Evolutionary conservation across 2,888 invertebrate genomes (phyloP).

Genomic region (Empis livida): DNA sequence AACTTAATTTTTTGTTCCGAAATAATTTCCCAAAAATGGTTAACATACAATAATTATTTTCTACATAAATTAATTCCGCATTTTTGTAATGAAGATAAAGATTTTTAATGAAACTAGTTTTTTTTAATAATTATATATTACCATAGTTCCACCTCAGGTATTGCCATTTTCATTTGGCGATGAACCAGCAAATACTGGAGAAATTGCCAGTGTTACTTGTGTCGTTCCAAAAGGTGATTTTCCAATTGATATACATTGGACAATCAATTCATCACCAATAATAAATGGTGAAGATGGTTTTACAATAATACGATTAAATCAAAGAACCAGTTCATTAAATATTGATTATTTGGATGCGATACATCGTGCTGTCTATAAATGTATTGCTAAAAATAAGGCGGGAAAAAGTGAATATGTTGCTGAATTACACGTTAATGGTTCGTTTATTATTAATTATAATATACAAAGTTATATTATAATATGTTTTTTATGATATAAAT

Average conservation of each 20-base stretch:
- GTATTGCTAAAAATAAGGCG: conserved; percentile 57
- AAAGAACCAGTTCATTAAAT: conserved; percentile 36
- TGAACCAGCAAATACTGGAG: conserved; percentile 48
- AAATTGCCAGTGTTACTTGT: conserved; percentile 56
- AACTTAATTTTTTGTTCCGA: too few species aligned
- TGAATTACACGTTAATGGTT: conserved; percentile 47
- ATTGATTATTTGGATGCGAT: conserved; percentile 49
- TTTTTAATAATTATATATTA: neutral
- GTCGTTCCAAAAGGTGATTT: conserved; percentile 63
- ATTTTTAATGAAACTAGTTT: too few species aligned
- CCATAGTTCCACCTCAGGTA: conserved; percentile 34
- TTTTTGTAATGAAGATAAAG: too few species aligned
- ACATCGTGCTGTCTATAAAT: conserved; percentile 66
- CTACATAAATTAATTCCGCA: too few species aligned
- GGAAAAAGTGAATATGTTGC: conserved; percentile 55
- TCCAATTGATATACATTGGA: conserved; percentile 63
- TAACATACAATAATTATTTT: neutral
- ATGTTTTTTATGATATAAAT: too few species aligned
- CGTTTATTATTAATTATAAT: conserved; percentile 10
- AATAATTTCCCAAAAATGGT: neutral
- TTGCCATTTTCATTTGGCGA: conserved; percentile 36
- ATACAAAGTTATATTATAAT: too few species aligned
- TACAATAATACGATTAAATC: conserved; percentile 28
- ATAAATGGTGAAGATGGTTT: conserved; percentile 35
- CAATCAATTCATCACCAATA: conserved; percentile 40